Evolutionary conservation across 2,797 vertebrate genomes (phyloP), one percentile per base, ranked within the genome.

Genomic region (Peromyscus eremicus): DNA sequence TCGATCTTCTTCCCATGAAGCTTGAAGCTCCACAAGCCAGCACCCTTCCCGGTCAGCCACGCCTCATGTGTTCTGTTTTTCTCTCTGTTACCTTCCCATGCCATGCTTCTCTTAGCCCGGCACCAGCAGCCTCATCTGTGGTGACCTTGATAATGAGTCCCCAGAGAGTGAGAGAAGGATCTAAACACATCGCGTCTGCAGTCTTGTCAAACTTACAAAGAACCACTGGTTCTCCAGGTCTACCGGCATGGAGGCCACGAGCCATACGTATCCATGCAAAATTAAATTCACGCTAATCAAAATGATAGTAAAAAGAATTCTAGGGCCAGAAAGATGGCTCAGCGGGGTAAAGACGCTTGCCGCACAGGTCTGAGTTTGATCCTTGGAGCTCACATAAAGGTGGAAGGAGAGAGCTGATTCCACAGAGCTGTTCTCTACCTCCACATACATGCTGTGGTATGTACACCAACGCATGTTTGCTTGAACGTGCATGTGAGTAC

Each of bases 221-320:
- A 8, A 92, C 49, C 17, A 49, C 77, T 49, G 85, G 77, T 23
- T 75, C 52, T 94, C 82, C 62, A 27, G 68, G 68, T 88, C 92
- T 85, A 8, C 2, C 6, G 37, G n/a, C 46, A 19, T 6, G 16
- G 82, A 19, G 80, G 52, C 79, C 60, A 62, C 25, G n/a, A 84
- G 46, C 64, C 17, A 55, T 27, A 25, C 14, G 6, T 75, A 25
- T 76, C 66, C 77, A 52, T 64, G 84, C 79, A 49, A 89, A 82
- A 75, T 85, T 70, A 76, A 95, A 71, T 89, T 84, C 46, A 40
- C 73, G 57, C 46, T 73, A 87, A 85, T 73, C 76, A 60, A 91
- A 94, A 66, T n/a, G 27, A 81, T 14, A 49, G 37, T 64, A 81
- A 91, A 52, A 43, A 43, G 9, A 55, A 37, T 40, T 5, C 8